Evolutionary conservation across 2,888 invertebrate species (phyloP).

Genomic region (Gymnosoma rotundatum): DNA sequence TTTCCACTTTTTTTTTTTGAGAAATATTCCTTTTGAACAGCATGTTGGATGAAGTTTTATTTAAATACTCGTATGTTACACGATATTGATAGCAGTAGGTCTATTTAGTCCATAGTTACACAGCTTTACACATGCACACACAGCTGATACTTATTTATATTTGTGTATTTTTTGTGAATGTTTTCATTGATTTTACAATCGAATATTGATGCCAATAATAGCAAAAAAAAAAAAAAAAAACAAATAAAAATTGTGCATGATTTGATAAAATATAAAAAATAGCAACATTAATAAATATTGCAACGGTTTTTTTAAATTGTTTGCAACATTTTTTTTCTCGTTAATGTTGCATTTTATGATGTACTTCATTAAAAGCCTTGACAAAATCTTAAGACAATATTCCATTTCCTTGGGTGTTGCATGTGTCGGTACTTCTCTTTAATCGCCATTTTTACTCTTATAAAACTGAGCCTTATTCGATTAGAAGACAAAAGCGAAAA

Average conservation of each 20-base stretch:
- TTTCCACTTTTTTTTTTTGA: neutral
- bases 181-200: slow-evolving; percentile 54
- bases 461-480: too few relatives aligned
- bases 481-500: neutral
- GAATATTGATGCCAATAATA: slow-evolving; percentile 42
- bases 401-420: slow-evolving; percentile 34
- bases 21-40: slow-evolving; percentile 7
- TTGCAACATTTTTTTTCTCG: slow-evolving; percentile 24
- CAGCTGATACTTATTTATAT: slow-evolving; percentile 11
- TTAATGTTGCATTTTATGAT: neutral
- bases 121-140: neutral
- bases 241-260: slow-evolving; percentile 41
- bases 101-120: slow-evolving; percentile 19
- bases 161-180: slow-evolving; percentile 32
- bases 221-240: slow-evolving; percentile 1
- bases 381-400: slow-evolving; percentile 61
- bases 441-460: slow-evolving; percentile 40
- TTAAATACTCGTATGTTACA: slow-evolving; percentile 36
- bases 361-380: slow-evolving; percentile 56
- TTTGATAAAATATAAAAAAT: slow-evolving; percentile 40
- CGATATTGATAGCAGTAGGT: slow-evolving; percentile 55
- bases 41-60: slow-evolving; percentile 39
- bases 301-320: slow-evolving; percentile 37
- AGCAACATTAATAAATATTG: slow-evolving; percentile 26
- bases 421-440: slow-evolving; percentile 58